A percentile compares a stretch with the other conserved stretches of the same genome.
These are phyloP conservation scores for Pteruthius melanotis DNA, from an alignment of 2,113 vertebrate genomes.

Conservation along the genomic window DNA sequence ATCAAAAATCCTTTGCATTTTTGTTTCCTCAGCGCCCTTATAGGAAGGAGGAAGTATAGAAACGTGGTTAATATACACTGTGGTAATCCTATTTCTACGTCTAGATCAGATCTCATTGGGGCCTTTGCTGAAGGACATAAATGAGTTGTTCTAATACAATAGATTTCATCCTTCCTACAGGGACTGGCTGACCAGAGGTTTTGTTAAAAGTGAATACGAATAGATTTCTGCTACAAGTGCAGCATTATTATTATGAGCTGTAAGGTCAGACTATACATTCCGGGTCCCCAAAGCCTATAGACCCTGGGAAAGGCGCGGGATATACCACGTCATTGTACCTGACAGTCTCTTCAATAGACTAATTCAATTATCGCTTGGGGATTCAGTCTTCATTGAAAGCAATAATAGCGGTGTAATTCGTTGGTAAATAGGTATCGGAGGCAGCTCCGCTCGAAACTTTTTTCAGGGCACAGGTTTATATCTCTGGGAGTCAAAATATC, in stretches of 20 bases:
- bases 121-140: slow-evolving; percentile 82
- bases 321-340: slow-evolving; percentile 80
- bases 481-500: background rate
- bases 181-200: slow-evolving; percentile 83
- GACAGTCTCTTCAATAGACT: slow-evolving; percentile 80
- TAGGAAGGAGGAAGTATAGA: slow-evolving; percentile 48
- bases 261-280: slow-evolving; percentile 84
- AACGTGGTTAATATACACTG: slow-evolving; percentile 68
- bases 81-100: slow-evolving; percentile 81
- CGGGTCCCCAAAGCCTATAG: slow-evolving; percentile 84
- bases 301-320: slow-evolving; percentile 77
- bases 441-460: slow-evolving; percentile 10
- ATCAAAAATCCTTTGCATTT: background rate
- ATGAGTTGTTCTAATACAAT: slow-evolving; percentile 85
- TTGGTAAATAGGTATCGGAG: slow-evolving; percentile 58
- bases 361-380: slow-evolving; percentile 79
- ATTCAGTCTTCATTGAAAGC: slow-evolving; percentile 74
- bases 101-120: slow-evolving; percentile 80
- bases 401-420: slow-evolving; percentile 61
- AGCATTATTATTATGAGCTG: slow-evolving; percentile 79
- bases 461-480: background rate
- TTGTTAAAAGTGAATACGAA: slow-evolving; percentile 82
- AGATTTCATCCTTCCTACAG: slow-evolving; percentile 81
- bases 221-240: slow-evolving; percentile 83
- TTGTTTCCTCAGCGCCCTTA: background rate